phyloP scores from a whole-genome alignment of 2,113 vertebrate genomes.

The Ivindomyrus marchei region DNA sequence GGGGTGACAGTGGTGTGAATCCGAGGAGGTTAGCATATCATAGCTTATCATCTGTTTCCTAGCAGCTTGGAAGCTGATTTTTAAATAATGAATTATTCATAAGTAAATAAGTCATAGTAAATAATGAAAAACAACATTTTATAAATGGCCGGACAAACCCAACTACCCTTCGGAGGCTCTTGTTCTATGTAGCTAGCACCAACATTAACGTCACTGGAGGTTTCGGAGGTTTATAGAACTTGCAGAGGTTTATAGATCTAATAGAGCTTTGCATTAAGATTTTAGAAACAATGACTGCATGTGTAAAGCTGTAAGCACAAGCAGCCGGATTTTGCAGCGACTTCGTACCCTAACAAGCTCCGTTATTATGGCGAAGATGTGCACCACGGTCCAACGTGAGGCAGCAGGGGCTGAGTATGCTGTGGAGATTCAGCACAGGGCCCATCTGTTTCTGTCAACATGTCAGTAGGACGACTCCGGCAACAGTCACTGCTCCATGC shows the following conservation, averaged over 20 bases:
- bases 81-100: neutral
- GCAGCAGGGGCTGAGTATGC: neutral
- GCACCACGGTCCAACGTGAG: neutral
- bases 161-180: neutral
- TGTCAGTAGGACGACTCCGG: neutral
- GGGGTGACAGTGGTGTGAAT: neutral
- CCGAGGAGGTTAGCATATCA: neutral
- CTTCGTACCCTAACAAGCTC: neutral
- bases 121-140: neutral
- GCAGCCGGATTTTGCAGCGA: neutral
- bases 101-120: conserved; percentile 1
- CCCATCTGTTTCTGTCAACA: conserved; percentile 15
- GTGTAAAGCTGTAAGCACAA: neutral
- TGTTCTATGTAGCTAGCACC: neutral
- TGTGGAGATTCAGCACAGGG: neutral
- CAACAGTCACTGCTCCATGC: neutral
- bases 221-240: neutral
- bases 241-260: neutral
- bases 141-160: neutral
- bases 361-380: neutral
- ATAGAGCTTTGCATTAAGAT: neutral
- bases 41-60: neutral
- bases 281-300: neutral
- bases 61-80: neutral
- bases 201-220: neutral